Evolutionary conservation across 2,888 invertebrate species (phyloP).

Genomic region (Apamea epomidion): DNA sequence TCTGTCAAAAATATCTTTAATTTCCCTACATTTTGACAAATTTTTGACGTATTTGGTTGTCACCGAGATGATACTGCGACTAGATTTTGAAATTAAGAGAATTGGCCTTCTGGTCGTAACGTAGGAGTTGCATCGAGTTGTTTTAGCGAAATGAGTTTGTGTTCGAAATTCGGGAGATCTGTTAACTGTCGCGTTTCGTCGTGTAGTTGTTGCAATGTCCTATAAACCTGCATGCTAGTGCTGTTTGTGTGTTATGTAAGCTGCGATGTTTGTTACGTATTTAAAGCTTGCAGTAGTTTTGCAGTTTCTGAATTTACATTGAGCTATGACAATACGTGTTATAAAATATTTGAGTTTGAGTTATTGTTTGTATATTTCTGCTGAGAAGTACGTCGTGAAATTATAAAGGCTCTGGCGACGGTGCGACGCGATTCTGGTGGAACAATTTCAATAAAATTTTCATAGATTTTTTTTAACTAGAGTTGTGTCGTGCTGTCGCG

Average conservation of each 20-base stretch:
- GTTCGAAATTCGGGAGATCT: slow-evolving; percentile 39
- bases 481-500: too few species aligned
- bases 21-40: too few species aligned
- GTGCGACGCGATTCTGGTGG: neutral
- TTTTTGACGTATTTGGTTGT: too few species aligned
- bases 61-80: too few species aligned
- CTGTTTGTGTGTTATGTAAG: slow-evolving; percentile 8
- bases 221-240: slow-evolving; percentile 24
- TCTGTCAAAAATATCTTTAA: too few species aligned
- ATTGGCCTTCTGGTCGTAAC: slow-evolving; percentile 1
- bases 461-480: neutral
- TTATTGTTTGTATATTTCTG: neutral
- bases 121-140: slow-evolving; percentile 45
- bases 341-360: neutral
- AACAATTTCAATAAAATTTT: neutral
- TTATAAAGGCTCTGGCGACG: too few species aligned
- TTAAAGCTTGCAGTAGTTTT: neutral
- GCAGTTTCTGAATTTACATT: neutral
- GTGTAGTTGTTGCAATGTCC: slow-evolving; percentile 12
- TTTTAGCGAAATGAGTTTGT: slow-evolving; percentile 55
- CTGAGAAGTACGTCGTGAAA: neutral
- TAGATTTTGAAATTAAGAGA: too few species aligned
- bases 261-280: neutral
- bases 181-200: slow-evolving; percentile 18
- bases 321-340: neutral